Conservation (phyloP, 2,113 vertebrate species). For the Brachirus orientalis region DNA sequence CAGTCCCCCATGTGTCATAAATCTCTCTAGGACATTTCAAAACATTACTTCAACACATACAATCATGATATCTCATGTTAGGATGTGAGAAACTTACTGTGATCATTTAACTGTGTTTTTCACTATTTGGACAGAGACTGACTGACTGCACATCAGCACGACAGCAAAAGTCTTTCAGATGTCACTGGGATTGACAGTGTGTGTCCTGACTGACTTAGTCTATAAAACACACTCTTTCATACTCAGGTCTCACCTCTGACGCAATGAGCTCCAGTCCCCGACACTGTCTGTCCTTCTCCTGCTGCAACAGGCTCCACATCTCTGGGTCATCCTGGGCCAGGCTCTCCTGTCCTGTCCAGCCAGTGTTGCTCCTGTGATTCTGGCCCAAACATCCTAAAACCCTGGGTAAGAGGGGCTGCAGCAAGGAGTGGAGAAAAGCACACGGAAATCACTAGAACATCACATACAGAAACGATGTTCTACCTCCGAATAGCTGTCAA, state of each 20-base stretch:
- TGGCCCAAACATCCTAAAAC: slow-evolving; percentile 39
- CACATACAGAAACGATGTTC: neutral
- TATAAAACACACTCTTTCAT: neutral
- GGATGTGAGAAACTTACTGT: slow-evolving; percentile 30
- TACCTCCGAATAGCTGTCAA: neutral
- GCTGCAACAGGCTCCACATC: slow-evolving; percentile 85
- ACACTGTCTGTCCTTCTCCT: slow-evolving; percentile 88
- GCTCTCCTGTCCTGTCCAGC: slow-evolving; percentile 87
- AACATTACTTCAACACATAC: slow-evolving; percentile 18
- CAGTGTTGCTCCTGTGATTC: slow-evolving; percentile 5
- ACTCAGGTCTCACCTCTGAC: slow-evolving; percentile 81
- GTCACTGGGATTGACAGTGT: slow-evolving; percentile 42
- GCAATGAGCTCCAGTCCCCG: slow-evolving; percentile 90
- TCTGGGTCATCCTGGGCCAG: slow-evolving; percentile 85
- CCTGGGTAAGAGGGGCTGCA: slow-evolving; percentile 48
- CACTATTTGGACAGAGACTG: slow-evolving; percentile 37
- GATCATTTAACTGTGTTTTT: slow-evolving; percentile 52
- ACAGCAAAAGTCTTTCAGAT: slow-evolving; percentile 45
- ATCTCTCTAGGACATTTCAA: slow-evolving; percentile 39
- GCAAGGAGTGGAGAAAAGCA: neutral
- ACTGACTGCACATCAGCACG: slow-evolving; percentile 43
- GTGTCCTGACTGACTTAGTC: slow-evolving; percentile 24
- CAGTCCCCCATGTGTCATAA: neutral
- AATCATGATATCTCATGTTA: neutral
- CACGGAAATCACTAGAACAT: neutral